phyloP scores from a whole-genome alignment of 2,797 vertebrate genomes.

The Mormyrus hasselquistii region DNA sequence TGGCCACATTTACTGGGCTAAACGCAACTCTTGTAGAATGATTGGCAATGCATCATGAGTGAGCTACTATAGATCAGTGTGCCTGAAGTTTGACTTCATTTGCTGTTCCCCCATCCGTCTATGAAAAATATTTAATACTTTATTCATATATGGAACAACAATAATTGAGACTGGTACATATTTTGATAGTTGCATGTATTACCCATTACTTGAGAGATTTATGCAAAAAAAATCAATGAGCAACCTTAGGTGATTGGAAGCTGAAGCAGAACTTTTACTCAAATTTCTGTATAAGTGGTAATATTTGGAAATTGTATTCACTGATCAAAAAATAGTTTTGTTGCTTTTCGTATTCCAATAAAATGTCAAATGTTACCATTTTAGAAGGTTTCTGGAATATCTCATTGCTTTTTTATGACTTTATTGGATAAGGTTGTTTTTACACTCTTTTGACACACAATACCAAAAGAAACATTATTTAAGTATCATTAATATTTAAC shows the following conservation, averaged over 20 bases:
- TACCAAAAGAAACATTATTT: neutral
- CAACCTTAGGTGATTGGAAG: neutral
- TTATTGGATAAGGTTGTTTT: neutral
- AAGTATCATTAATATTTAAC: neutral
- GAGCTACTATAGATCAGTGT: neutral
- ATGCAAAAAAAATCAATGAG: neutral
- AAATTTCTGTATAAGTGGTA: neutral
- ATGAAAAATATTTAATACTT: neutral
- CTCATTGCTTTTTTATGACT: neutral
- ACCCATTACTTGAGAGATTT: neutral
- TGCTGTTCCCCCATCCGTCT: neutral
- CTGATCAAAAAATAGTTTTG: neutral
- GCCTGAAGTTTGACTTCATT: neutral
- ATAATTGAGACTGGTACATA: neutral
- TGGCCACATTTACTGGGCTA: neutral
- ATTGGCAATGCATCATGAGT: neutral
- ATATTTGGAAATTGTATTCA: constrained; percentile 1
- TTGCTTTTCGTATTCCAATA: constrained; percentile 8
- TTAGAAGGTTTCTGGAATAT: neutral
- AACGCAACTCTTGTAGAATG: neutral
- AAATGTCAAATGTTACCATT: neutral
- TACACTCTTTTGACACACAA: neutral
- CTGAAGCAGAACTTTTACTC: neutral
- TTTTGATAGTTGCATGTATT: neutral
- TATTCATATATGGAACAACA: neutral